Base-by-base conservation (phyloP, 2,113 vertebrate genomes). In the Atlantisia rogersi region DNA sequence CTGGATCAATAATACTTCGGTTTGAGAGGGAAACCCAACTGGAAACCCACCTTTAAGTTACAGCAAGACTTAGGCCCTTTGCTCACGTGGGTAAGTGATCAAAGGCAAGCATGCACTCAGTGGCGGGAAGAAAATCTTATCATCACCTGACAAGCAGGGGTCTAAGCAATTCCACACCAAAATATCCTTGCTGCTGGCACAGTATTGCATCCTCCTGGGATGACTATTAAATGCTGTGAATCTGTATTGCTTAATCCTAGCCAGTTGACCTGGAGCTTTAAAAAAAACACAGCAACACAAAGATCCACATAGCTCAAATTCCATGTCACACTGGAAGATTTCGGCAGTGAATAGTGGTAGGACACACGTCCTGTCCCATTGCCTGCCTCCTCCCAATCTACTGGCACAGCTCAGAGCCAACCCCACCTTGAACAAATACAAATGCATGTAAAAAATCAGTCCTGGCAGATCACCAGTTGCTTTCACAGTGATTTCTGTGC, bases 41-140 rank as follows among this genome's bases (percentile, higher is more conserved):
- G 42, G 42, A 44, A 44, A 44, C 42, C 1, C 11, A 80, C 29
- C 32, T 86, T 60, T 48, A 68, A 77, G 48, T 28, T 71, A 59
- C n/a, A 64, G 58, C 42, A 91, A 59, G 16, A 37, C 42, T 85
- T 44, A 32, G 25, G 56, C 10, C 0, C 0, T 32, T 60, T 7
- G 1, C 4, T 73, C 11, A 37, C 1, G 0, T 25, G 32, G 26
- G 18, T 71, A n/a, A 85, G 39, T 2, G 0, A 50, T 63, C 78
- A 14, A 64, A 86, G 11, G n/a, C 11, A 86, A 69, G 22, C 26
- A 32, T 11, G 40, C 19, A 82, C 17, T 65, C 55, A 42, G 0
- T 11, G 11, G 12, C 35, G 83, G 20, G 37, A 83, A 77, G 12
- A 8, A 20, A 81, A 56, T 8, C 15, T 20, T 44, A 37, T 35